These are phyloP conservation scores for Ormyrus thymus DNA, from an alignment of 2,888 invertebrate genomes.

Conservation along the genomic window DNA sequence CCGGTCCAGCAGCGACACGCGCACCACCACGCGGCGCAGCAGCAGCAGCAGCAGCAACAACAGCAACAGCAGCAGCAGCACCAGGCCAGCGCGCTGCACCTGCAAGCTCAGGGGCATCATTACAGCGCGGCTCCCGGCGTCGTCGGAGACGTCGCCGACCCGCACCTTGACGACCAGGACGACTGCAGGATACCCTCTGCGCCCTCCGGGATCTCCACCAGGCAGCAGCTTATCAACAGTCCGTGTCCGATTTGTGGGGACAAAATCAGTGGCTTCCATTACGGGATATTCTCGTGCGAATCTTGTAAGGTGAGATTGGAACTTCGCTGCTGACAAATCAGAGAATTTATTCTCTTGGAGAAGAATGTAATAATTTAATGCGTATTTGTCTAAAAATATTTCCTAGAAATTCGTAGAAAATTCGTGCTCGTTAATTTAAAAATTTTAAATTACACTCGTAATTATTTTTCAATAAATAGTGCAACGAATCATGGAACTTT, in stretches of 20 bases:
- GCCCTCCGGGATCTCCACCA: conserved; percentile 85
- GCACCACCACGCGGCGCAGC: conserved; percentile 75
- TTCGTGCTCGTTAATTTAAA: neutral
- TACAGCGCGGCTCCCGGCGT: conserved; percentile 53
- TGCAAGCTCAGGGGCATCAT: conserved; percentile 69
- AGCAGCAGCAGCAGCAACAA: conserved; percentile 64
- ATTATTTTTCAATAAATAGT: neutral
- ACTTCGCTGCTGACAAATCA: neutral
- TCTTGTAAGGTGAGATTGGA: conserved; percentile 83
- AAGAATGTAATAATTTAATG: no score
- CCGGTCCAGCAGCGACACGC: conserved; percentile 82
- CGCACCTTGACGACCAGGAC: conserved; percentile 67
- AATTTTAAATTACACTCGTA: no score
- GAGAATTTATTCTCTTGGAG: neutral
- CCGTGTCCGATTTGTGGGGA: conserved; percentile 97
- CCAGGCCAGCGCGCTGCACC: conserved; percentile 72
- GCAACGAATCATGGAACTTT: no score
- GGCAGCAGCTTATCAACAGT: conserved; percentile 93
- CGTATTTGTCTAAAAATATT: no score
- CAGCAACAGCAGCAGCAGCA: conserved; percentile 70
- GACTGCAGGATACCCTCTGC: conserved; percentile 74
- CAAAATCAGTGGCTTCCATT: conserved; percentile 97
- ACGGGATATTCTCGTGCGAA: conserved; percentile 98
- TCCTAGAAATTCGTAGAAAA: no score
- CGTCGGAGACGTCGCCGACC: conserved; percentile 7